Evolutionary conservation across 2,113 vertebrate genomes (phyloP).

Genomic region (Epinephelus moara): DNA sequence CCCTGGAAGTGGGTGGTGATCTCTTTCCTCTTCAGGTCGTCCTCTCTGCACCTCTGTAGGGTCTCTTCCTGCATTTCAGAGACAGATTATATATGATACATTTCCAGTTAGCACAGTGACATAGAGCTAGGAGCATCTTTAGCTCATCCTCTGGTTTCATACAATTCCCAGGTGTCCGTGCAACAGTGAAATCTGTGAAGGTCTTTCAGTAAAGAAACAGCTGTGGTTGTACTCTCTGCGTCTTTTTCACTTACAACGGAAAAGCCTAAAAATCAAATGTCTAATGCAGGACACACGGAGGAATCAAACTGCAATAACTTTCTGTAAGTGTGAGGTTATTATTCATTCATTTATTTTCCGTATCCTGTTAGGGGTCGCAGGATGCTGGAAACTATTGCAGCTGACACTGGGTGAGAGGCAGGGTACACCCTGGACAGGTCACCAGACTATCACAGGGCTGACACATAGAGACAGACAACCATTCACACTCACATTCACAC

Average conservation of each 20-base stretch:
- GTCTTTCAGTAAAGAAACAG: neutral
- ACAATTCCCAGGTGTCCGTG: neutral
- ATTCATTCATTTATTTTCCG: no score
- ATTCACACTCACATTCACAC: no score
- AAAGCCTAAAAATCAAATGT: no score
- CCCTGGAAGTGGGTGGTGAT: slow-evolving; percentile 98
- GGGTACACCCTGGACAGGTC: no score
- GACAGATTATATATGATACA: neutral
- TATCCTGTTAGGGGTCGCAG: no score
- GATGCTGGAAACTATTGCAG: no score
- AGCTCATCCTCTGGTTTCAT: neutral
- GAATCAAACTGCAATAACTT: neutral
- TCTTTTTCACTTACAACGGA: neutral
- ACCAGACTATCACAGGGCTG: no score
- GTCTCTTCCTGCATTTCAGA: slow-evolving; percentile 91
- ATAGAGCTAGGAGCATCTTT: neutral
- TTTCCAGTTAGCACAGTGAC: neutral
- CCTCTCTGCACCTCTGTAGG: slow-evolving; percentile 94
- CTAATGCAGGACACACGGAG: neutral
- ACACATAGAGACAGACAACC: no score
- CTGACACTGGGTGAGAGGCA: no score
- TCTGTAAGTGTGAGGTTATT: neutral
- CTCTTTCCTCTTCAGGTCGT: slow-evolving; percentile 98
- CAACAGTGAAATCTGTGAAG: neutral
- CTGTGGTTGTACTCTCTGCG: neutral